Conservation (phyloP, 1,140 invertebrate species). For the Drosophila navojoa region DNA sequence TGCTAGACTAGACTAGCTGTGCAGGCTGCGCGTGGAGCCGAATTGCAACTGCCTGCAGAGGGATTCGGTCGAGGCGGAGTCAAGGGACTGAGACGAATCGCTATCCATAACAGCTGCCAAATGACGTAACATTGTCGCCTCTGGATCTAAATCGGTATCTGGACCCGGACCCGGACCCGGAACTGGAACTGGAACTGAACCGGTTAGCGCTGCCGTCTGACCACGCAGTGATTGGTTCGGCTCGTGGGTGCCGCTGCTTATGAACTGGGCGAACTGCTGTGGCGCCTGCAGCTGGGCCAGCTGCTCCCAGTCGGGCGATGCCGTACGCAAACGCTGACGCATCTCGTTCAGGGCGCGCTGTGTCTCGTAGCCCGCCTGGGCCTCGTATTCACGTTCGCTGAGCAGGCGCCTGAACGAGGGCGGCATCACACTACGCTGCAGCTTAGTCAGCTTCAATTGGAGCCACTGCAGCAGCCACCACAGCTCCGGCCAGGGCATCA, state of each 20-base stretch:
- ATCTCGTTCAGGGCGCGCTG: constrained; percentile 2
- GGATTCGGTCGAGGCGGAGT: background rate
- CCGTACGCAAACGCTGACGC: background rate
- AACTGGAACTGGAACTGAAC: too few species aligned
- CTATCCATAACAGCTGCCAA: background rate
- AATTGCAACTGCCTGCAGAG: constrained; percentile 5
- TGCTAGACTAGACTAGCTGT: background rate
- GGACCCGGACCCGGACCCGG: too few species aligned
- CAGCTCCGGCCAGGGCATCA: constrained; percentile 19
- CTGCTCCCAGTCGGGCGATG: constrained; percentile 21
- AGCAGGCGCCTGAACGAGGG: background rate
- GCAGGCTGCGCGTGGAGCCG: constrained; percentile 14
- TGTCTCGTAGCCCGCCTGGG: constrained; percentile 9
- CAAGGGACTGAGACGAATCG: background rate
- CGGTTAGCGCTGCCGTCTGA: background rate
- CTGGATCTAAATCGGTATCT: background rate
- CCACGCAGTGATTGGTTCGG: background rate
- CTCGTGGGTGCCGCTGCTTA: constrained; percentile 11
- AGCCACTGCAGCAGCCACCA: background rate
- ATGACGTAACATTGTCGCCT: constrained; percentile 3
- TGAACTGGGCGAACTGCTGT: constrained; percentile 15
- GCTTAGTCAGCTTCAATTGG: background rate
- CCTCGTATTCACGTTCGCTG: constrained; percentile 1
- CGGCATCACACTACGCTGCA: constrained; percentile 1
- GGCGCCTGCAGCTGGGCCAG: constrained; percentile 1